Conservation (phyloP, 2,888 invertebrate genomes). For the Dicyrtoma fusca region DNA sequence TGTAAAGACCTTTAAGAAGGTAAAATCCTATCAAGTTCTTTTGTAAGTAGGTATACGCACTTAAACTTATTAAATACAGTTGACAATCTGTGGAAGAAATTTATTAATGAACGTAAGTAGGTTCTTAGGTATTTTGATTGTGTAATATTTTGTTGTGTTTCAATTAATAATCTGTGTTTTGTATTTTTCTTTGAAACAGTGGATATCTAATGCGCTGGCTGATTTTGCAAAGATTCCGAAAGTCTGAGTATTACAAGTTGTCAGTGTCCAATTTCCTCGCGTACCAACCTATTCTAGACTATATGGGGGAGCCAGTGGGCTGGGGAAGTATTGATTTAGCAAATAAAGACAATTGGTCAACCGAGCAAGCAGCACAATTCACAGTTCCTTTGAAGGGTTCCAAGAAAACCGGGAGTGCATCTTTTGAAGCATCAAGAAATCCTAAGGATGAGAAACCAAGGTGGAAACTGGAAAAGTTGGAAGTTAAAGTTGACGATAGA, state of each 20-base stretch:
- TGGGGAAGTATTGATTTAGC: slow-evolving; percentile 68
- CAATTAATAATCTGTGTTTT: too few species aligned
- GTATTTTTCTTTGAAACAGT: too few species aligned
- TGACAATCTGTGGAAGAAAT: too few species aligned
- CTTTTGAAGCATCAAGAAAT: slow-evolving; percentile 67
- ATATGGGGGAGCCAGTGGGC: slow-evolving; percentile 75
- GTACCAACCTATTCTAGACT: slow-evolving; percentile 55
- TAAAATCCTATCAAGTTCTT: too few species aligned
- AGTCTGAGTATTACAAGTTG: slow-evolving; percentile 29
- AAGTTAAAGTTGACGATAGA: slow-evolving; percentile 20
- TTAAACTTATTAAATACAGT: too few species aligned
- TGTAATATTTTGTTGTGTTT: too few species aligned
- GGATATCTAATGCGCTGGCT: slow-evolving; percentile 20
- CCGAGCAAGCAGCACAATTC: slow-evolving; percentile 66
- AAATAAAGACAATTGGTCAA: slow-evolving; percentile 61
- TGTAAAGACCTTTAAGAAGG: too few species aligned
- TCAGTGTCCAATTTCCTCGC: slow-evolving; percentile 20
- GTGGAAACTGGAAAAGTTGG: slow-evolving; percentile 7
- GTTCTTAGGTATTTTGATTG: too few species aligned
- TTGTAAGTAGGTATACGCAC: too few species aligned
- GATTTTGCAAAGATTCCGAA: slow-evolving; percentile 18
- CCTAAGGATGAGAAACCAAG: slow-evolving; percentile 17
- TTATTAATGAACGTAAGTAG: too few species aligned
- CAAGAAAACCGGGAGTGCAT: slow-evolving; percentile 68
- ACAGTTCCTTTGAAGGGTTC: slow-evolving; percentile 70